Conservation (phyloP, 2,888 invertebrate species). For the Euplexia lucipara region DNA sequence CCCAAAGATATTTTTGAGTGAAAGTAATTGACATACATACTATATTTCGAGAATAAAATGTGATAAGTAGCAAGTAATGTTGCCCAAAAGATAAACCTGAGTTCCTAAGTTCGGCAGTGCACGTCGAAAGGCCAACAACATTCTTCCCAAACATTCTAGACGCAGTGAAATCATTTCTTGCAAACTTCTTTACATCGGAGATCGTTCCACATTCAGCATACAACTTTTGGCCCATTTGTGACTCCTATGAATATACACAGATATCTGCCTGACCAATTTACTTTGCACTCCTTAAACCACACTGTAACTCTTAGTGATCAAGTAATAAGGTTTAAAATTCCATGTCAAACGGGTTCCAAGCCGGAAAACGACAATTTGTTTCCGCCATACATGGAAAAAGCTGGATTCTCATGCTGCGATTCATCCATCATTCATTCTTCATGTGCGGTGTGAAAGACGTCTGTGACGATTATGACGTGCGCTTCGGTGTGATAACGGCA, state of each 20-base stretch:
- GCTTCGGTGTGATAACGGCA: constrained; percentile 73
- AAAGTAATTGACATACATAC: no score
- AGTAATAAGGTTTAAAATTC: constrained; percentile 65
- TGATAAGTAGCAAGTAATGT: no score
- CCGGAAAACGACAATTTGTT: constrained; percentile 64
- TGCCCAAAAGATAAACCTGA: no score
- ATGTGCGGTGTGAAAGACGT: constrained; percentile 85
- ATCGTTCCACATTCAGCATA: constrained; percentile 78
- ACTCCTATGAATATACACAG: constrained; percentile 80
- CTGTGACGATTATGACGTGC: constrained; percentile 85
- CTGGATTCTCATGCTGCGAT: constrained; percentile 81
- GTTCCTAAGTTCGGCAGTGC: not conserved
- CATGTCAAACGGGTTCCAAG: constrained; percentile 18
- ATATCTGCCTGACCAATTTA: constrained; percentile 72
- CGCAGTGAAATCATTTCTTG: constrained; percentile 45
- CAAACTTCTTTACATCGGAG: constrained; percentile 60
- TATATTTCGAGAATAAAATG: no score
- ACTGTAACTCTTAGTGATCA: constrained; percentile 8
- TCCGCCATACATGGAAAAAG: constrained; percentile 80
- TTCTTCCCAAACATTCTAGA: constrained; percentile 16
- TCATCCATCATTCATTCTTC: constrained; percentile 88
- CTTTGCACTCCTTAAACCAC: constrained; percentile 6
- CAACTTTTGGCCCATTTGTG: constrained; percentile 86
- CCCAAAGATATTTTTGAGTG: no score
- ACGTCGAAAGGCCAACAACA: constrained; percentile 6